Evolutionary conservation across 1,140 invertebrate genomes (phyloP).

Genomic region (Wasmannia auropunctata): DNA sequence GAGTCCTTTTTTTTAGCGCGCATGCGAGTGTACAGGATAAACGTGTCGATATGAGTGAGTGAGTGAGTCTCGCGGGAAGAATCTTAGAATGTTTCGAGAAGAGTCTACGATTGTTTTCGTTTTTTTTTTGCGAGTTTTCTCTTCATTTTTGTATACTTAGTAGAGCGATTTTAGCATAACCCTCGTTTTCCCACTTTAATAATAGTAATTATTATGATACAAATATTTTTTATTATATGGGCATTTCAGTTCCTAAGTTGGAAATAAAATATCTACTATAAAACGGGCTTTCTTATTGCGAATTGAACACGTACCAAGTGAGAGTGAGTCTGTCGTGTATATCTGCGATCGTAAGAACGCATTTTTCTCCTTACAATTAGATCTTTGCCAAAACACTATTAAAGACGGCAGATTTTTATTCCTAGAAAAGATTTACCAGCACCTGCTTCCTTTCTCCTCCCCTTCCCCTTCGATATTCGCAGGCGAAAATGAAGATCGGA

Average conservation of each 20-base stretch:
- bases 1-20: conserved; percentile 59
- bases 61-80: conserved; percentile 10
- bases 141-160: conserved; percentile 73
- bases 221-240: conserved; percentile 81
- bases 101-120: conserved; percentile 67
- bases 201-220: conserved; percentile 76
- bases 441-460: too few species aligned
- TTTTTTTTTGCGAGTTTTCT: conserved; percentile 70
- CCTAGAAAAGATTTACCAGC: not conserved
- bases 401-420: not conserved
- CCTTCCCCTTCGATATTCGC: not conserved
- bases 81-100: conserved; percentile 58
- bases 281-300: conserved; percentile 59
- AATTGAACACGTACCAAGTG: not conserved
- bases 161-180: conserved; percentile 73
- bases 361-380: not conserved
- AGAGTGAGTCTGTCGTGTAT: not conserved
- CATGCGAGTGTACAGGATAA: conserved; percentile 13
- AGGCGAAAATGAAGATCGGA: too few species aligned
- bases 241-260: conserved; percentile 81
- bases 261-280: conserved; percentile 79
- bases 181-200: conserved; percentile 73
- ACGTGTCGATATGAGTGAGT: conserved; percentile 9
- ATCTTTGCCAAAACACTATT: not conserved
- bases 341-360: not conserved